Percentiles rank a stretch among this genome's conserved stretches.
phyloP scores from a whole-genome alignment of 1,140 invertebrate genomes.

The Trichonephila clavipes region DNA sequence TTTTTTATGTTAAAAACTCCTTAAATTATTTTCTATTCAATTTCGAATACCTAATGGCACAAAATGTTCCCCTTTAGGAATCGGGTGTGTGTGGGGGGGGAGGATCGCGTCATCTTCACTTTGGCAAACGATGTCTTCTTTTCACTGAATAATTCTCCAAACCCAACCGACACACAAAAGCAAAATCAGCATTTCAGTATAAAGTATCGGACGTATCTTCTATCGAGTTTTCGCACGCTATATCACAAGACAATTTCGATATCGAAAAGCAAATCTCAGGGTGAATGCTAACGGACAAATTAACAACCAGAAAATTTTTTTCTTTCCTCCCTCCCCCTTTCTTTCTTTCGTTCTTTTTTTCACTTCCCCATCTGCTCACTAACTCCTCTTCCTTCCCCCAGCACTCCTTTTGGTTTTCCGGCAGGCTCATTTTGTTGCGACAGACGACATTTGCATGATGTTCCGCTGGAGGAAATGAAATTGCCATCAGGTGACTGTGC shows the following conservation, averaged over 20 bases:
- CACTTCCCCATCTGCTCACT: constrained; percentile 45
- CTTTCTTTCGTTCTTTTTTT: constrained; percentile 33
- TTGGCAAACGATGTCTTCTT: neutral
- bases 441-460: constrained; percentile 75
- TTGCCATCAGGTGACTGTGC: constrained; percentile 72
- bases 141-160: neutral
- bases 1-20: no score
- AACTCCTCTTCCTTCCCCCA: neutral
- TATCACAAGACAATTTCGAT: constrained; percentile 72
- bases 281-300: constrained; percentile 70
- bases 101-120: neutral
- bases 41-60: no score
- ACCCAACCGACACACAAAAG: neutral
- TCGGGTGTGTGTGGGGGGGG: no score
- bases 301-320: constrained; percentile 49
- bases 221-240: constrained; percentile 18
- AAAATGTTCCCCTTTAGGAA: no score
- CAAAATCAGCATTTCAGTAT: neutral
- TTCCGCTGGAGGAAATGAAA: constrained; percentile 73
- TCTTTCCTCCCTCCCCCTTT: constrained; percentile 6
- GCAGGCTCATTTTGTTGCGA: constrained; percentile 67
- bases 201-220: constrained; percentile 41
- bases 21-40: no score
- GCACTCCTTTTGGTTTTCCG: constrained; percentile 53
- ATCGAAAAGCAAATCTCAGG: constrained; percentile 47